These are phyloP conservation scores for Ptychadena robeensis DNA, from an alignment of 2,797 vertebrate genomes.

Conservation along the genomic window DNA sequence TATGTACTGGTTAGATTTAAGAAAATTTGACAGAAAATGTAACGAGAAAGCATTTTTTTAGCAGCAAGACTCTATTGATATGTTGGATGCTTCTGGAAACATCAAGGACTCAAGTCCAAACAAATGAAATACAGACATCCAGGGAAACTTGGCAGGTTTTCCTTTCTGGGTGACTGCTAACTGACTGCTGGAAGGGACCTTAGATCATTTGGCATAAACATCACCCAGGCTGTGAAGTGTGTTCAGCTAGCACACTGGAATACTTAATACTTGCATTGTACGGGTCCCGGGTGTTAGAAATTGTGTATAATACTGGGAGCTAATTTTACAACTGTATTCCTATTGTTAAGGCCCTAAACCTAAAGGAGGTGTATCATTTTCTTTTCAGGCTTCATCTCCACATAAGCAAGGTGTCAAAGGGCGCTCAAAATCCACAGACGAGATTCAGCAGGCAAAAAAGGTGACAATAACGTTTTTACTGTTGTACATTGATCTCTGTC, in stretches of 20 bases:
- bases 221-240: conserved; percentile 34
- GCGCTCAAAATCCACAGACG: conserved; percentile 85
- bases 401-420: conserved; percentile 83
- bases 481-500: background rate
- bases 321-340: background rate
- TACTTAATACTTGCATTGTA: background rate
- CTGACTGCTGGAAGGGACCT: conserved; percentile 30
- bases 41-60: conserved; percentile 15
- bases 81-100: background rate
- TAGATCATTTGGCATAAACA: conserved; percentile 40
- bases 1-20: background rate
- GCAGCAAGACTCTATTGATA: conserved; percentile 14
- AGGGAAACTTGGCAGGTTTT: conserved; percentile 27
- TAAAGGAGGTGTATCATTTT: background rate
- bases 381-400: conserved; percentile 76
- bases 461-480: conserved; percentile 66
- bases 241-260: conserved; percentile 3
- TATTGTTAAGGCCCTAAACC: background rate
- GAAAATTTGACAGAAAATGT: conserved; percentile 7
- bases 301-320: background rate
- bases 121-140: conserved; percentile 21
- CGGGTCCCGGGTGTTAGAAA: background rate
- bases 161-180: conserved; percentile 14
- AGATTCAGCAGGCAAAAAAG: conserved; percentile 83
- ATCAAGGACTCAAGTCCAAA: background rate